A percentile compares a stretch with the other conserved stretches of the same genome.
These are phyloP conservation scores for Indicator indicator DNA, from an alignment of 2,113 vertebrate species.

Conservation along the genomic window DNA sequence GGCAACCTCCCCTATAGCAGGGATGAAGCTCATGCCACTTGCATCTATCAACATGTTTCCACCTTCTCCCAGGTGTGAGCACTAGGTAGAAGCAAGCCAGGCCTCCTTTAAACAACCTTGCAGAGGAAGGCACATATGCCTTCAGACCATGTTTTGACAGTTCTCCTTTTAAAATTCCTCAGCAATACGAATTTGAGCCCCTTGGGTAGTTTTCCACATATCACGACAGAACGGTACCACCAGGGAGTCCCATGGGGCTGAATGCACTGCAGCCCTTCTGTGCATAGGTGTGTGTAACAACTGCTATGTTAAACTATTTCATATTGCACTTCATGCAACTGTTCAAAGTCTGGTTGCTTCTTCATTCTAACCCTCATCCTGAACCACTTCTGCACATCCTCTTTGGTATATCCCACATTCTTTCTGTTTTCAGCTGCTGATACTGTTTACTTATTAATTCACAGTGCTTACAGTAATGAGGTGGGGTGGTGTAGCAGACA, in stretches of 20 bases:
- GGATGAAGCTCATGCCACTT: neutral
- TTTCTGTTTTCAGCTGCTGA: neutral
- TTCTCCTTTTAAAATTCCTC: neutral
- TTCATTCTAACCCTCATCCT: neutral
- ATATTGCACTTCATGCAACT: neutral
- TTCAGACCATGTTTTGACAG: fast-evolving
- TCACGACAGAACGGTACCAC: fast-evolving
- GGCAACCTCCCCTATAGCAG: neutral
- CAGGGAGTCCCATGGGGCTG: neutral
- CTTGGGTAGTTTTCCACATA: neutral
- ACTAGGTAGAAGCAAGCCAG: neutral
- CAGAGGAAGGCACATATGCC: fast-evolving
- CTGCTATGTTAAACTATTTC: neutral
- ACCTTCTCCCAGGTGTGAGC: neutral
- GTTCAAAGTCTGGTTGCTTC: neutral
- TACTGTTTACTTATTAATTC: neutral
- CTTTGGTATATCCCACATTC: neutral
- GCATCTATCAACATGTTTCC: neutral
- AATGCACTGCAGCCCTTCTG: neutral
- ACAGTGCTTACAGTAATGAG: neutral
- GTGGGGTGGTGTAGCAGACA: neutral
- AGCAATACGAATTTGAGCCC: neutral
- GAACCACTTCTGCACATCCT: neutral
- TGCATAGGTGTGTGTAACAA: neutral
- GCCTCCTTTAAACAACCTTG: neutral